A percentile compares a stretch with the other conserved stretches of the same genome.
These are phyloP conservation scores for Zygaena filipendulae DNA, from an alignment of 2,888 invertebrate species.

Conservation along the genomic window DNA sequence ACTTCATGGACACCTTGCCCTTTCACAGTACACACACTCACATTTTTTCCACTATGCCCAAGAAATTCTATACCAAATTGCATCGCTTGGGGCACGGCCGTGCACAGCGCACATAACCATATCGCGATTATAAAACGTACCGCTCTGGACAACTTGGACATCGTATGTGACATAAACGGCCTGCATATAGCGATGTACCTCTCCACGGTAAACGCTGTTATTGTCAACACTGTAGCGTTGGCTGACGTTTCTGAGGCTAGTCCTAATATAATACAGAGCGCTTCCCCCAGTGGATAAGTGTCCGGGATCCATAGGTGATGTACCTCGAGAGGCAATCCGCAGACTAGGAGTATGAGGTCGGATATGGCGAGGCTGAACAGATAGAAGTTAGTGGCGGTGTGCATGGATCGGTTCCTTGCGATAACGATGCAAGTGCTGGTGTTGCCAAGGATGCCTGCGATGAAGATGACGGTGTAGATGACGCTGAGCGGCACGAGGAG, in stretches of 20 bases:
- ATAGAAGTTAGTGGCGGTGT: slow-evolving; percentile 87
- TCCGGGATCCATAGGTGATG: slow-evolving; percentile 79
- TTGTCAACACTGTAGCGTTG: slow-evolving; percentile 86
- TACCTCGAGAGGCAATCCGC: slow-evolving; percentile 85
- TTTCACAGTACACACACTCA: slow-evolving; percentile 68
- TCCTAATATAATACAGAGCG: slow-evolving; percentile 78
- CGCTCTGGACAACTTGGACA: slow-evolving; percentile 86
- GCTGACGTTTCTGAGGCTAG: slow-evolving; percentile 88
- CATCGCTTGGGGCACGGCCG: slow-evolving; percentile 82
- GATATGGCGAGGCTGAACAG: slow-evolving; percentile 83
- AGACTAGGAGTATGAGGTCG: slow-evolving; percentile 76
- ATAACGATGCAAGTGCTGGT: slow-evolving; percentile 84
- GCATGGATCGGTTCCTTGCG: slow-evolving; percentile 80
- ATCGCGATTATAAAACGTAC: slow-evolving; percentile 79
- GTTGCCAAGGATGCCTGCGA: slow-evolving; percentile 82
- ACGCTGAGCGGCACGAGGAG: slow-evolving; percentile 74
- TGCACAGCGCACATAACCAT: slow-evolving; percentile 81
- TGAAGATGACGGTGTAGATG: slow-evolving; percentile 74
- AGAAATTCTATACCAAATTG: slow-evolving; percentile 78
- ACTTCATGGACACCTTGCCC: slow-evolving; percentile 72
- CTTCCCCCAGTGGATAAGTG: slow-evolving; percentile 80
- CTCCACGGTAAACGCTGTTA: slow-evolving; percentile 90
- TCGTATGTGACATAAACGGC: slow-evolving; percentile 84
- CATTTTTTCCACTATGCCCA: slow-evolving; percentile 53
- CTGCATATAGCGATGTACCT: slow-evolving; percentile 89